A percentile compares a stretch with the other conserved stretches of the same genome.
Evolutionary conservation across 2,113 vertebrate genomes (phyloP).

Genomic region (Chrysemys picta): DNA sequence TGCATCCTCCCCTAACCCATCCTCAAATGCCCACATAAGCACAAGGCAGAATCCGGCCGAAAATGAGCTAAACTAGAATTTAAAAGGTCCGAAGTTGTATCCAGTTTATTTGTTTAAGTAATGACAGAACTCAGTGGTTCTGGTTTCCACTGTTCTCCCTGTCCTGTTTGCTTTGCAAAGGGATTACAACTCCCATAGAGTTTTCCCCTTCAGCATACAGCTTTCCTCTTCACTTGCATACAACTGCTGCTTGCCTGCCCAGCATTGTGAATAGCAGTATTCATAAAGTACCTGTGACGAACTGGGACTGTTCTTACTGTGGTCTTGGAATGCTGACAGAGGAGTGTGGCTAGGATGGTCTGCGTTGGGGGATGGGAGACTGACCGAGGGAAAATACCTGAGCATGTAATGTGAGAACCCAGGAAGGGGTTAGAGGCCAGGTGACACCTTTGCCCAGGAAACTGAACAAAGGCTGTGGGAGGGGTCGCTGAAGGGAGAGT

Average conservation of each 20-base stretch:
- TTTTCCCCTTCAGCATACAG: neutral
- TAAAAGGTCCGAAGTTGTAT: neutral
- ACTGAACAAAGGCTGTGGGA: too few relatives aligned
- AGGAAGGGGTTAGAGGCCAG: too few relatives aligned
- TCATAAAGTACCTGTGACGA: neutral
- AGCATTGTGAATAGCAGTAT: neutral
- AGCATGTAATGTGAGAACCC: too few relatives aligned
- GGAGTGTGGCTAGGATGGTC: too few relatives aligned
- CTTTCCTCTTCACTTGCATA: neutral
- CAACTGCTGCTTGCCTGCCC: neutral
- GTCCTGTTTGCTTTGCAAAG: neutral
- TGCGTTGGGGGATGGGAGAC: too few relatives aligned
- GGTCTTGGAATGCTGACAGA: too few relatives aligned
- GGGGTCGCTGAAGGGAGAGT: too few relatives aligned
- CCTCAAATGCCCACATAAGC: rapidly evolving
- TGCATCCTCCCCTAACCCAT: neutral
- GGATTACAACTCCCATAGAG: neutral
- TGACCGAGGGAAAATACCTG: too few relatives aligned
- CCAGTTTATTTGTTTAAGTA: neutral
- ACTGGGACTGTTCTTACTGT: too few relatives aligned
- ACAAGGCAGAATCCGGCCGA: neutral
- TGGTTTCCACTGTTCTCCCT: neutral
- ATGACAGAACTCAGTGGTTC: neutral
- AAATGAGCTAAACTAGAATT: neutral
- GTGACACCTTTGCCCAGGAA: too few relatives aligned